Evolutionary conservation across 2,113 vertebrate genomes (phyloP).

Genomic region (Hippocampus comes): DNA sequence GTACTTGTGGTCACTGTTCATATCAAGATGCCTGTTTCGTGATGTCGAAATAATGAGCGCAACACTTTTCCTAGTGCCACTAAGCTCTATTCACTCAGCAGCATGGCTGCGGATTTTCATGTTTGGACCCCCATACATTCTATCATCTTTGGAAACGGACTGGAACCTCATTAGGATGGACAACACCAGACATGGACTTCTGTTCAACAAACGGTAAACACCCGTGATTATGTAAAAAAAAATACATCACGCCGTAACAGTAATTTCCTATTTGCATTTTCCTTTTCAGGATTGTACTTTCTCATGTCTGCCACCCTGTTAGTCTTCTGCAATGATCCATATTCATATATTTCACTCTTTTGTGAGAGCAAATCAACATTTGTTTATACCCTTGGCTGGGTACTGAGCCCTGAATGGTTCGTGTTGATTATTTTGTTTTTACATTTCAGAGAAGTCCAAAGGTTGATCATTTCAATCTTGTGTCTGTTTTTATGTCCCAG

Average conservation of each 20-base stretch:
- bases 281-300: constrained; percentile 57
- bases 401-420: constrained; percentile 65
- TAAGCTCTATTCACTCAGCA: constrained; percentile 25
- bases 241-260: too few species aligned
- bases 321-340: constrained; percentile 59
- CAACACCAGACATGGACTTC: constrained; percentile 23
- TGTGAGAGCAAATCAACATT: constrained; percentile 48
- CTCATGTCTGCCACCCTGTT: constrained; percentile 61
- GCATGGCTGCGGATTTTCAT: constrained; percentile 42
- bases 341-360: constrained; percentile 59
- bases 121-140: constrained; percentile 50
- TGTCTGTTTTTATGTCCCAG: constrained; percentile 32
- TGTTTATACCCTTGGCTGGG: constrained; percentile 47
- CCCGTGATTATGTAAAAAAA: not conserved
- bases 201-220: constrained; percentile 65
- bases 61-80: not conserved
- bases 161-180: constrained; percentile 36
- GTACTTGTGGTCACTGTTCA: too few species aligned
- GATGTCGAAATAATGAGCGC: not conserved
- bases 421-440: constrained; percentile 18
- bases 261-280: not conserved
- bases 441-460: not conserved
- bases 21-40: not conserved
- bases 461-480: constrained; percentile 10
- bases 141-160: constrained; percentile 63